Evolutionary conservation across 2,797 vertebrate genomes (phyloP), one percentile per base, ranked within the genome.

Genomic region (Danio aesculapii): DNA sequence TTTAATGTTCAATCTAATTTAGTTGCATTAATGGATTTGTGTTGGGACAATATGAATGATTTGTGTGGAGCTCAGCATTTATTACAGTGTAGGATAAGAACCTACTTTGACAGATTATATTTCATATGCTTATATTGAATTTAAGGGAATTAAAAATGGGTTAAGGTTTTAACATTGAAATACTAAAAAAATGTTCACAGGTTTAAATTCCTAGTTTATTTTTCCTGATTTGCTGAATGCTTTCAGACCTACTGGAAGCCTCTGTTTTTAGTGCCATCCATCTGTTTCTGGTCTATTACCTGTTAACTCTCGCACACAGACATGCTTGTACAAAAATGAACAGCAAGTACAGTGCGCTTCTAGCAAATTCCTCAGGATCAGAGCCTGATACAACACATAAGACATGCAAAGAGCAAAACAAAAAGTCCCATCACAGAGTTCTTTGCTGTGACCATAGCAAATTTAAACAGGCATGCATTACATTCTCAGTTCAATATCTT

Each of bases 271-370:
- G 46, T 16, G 58, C 41, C 41, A 6, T 59, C 17, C 17, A 14
- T 73, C 70, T 73, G 70, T 73, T 73, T 59, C 43, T 58, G 43
- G 9, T 70, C 14, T 53, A 14, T 58, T 71, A 70, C 39, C 68
- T 41, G 1, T 53, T 14, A 57, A 14, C 8, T 16, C 13, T 3
- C 8, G 21, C 12, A 47, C 30, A 12, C 55, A 30, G 53, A 61
- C 55, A n/a, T 74, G 53, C 55, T 16, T 47, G 19, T 47, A 7
- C 17, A 2, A 21, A 70, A 59, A 21, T 30, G n/a, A 73, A 16
- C 43, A 59, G 55, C 17, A 58, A 44, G 11, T 46, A 17, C 55
- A 21, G 14, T 78, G 16, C 8, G 3, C 53, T 59, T 50, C 43
- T 30, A 78, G 76, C 19, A 49, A 59, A 78, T 69, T 69, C 53